Conservation (phyloP, 2,888 invertebrate species). For the Phasia obesa region DNA sequence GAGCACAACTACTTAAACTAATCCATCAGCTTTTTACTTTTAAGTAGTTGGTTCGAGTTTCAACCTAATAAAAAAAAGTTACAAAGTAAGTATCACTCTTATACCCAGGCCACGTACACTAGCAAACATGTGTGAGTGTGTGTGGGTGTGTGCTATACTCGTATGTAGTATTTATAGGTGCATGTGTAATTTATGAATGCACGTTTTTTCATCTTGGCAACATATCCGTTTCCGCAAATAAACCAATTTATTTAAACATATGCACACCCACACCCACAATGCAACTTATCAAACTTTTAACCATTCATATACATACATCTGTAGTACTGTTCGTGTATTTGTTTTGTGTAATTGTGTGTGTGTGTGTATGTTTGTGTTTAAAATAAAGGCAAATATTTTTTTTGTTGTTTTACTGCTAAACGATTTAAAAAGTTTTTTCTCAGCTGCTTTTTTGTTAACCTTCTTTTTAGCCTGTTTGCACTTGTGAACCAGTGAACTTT, state of each 20-base stretch:
- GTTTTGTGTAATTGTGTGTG: background rate
- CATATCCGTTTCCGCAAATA: constrained; percentile 69
- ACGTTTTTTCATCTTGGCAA: constrained; percentile 54
- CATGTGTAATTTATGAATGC: constrained; percentile 42
- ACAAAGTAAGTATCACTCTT: background rate
- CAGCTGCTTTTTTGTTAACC: constrained; percentile 43
- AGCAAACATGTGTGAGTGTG: background rate
- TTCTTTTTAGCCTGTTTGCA: constrained; percentile 52
- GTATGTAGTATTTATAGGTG: background rate
- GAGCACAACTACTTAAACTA: too few species aligned
- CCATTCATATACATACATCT: background rate
- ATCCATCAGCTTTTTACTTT: too few species aligned
- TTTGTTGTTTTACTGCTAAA: constrained; percentile 52
- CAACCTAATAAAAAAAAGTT: background rate
- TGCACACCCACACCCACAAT: constrained; percentile 12
- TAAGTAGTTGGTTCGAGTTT: too few species aligned
- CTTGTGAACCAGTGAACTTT: constrained; percentile 66
- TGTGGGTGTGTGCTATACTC: background rate
- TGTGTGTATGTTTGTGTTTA: background rate
- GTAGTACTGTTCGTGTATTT: constrained; percentile 6
- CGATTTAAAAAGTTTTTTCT: constrained; percentile 62
- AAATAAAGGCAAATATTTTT: constrained; percentile 42
- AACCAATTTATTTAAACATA: constrained; percentile 66
- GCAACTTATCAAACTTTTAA: background rate
- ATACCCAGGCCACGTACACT: too few species aligned